phyloP scores from a whole-genome alignment of 2,797 vertebrate genomes.

The Microctenopoma lineatum region DNA sequence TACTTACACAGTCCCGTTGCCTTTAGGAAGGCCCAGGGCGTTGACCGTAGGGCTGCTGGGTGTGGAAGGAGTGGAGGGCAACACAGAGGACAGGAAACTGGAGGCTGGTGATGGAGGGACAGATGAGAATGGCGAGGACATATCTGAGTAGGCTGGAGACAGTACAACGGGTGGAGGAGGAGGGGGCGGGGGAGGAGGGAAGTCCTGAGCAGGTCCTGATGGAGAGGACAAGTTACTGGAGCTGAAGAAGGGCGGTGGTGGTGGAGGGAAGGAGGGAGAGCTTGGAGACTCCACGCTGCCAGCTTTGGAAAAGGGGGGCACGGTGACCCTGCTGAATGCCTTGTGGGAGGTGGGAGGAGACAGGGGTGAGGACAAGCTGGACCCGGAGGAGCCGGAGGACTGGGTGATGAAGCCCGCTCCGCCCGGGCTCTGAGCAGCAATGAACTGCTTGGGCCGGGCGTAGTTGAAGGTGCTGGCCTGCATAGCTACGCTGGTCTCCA shows the following conservation, averaged over 20 bases:
- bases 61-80: constrained; percentile 88
- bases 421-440: constrained; percentile 92
- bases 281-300: constrained; percentile 87
- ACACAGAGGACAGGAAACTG: constrained; percentile 92
- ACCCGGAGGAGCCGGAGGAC: constrained; percentile 91
- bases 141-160: constrained; percentile 83
- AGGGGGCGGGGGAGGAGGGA: constrained; percentile 81
- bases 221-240: constrained; percentile 87
- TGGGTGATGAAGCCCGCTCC: constrained; percentile 84
- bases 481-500: constrained; percentile 89
- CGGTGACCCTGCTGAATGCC: constrained; percentile 82
- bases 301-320: constrained; percentile 83
- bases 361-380: constrained; percentile 91
- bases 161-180: constrained; percentile 76
- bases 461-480: constrained; percentile 98
- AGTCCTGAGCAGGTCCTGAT: constrained; percentile 76
- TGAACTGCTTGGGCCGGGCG: constrained; percentile 98
- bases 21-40: constrained; percentile 93
- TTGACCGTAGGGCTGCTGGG: constrained; percentile 85
- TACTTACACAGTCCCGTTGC: constrained; percentile 94
- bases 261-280: constrained; percentile 93
- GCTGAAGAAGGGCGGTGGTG: constrained; percentile 87
- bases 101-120: constrained; percentile 88
- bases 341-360: constrained; percentile 89
- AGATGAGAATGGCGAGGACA: constrained; percentile 84